phyloP scores from a whole-genome alignment of 1,140 invertebrate genomes.

The Armadillidium nasatum region DNA sequence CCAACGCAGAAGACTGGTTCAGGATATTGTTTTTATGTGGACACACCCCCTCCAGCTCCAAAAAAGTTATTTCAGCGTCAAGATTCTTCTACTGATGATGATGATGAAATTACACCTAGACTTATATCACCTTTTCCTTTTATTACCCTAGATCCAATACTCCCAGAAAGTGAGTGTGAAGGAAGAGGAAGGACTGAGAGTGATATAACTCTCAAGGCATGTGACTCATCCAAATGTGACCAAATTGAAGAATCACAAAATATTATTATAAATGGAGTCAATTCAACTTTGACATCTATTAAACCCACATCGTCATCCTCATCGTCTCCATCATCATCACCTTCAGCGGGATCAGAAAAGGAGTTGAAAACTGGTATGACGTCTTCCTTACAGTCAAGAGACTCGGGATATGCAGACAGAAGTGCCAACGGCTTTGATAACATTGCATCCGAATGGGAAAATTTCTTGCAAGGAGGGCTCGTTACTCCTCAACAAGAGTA shows the following conservation, averaged over 20 bases:
- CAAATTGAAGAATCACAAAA: slow-evolving; percentile 18
- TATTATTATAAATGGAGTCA: slow-evolving; percentile 21
- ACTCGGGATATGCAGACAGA: slow-evolving; percentile 40
- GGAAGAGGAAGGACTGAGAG: slow-evolving; percentile 23
- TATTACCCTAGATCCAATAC: slow-evolving; percentile 41
- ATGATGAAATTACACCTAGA: slow-evolving; percentile 28
- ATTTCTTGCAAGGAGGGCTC: slow-evolving; percentile 46
- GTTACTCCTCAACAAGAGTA: slow-evolving; percentile 47
- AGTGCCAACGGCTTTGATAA: slow-evolving; percentile 10
- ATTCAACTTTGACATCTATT: slow-evolving; percentile 28
- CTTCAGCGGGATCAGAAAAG: slow-evolving; percentile 32
- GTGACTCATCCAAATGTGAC: neutral
- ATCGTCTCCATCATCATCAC: slow-evolving; percentile 31
- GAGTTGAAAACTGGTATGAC: slow-evolving; percentile 38
- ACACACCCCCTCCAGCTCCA: slow-evolving; percentile 33
- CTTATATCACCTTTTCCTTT: slow-evolving; percentile 32
- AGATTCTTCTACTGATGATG: slow-evolving; percentile 37
- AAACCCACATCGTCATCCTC: slow-evolving; percentile 25
- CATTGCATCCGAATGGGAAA: slow-evolving; percentile 40
- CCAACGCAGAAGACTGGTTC: slow-evolving; percentile 30
- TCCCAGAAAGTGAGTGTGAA: slow-evolving; percentile 20
- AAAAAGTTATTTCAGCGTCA: slow-evolving; percentile 24
- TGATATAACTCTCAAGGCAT: neutral
- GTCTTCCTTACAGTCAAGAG: slow-evolving; percentile 42
- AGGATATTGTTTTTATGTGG: slow-evolving; percentile 43